These are phyloP conservation scores for Pyrgus malvae DNA, from an alignment of 2,888 invertebrate genomes.

Conservation along the genomic window DNA sequence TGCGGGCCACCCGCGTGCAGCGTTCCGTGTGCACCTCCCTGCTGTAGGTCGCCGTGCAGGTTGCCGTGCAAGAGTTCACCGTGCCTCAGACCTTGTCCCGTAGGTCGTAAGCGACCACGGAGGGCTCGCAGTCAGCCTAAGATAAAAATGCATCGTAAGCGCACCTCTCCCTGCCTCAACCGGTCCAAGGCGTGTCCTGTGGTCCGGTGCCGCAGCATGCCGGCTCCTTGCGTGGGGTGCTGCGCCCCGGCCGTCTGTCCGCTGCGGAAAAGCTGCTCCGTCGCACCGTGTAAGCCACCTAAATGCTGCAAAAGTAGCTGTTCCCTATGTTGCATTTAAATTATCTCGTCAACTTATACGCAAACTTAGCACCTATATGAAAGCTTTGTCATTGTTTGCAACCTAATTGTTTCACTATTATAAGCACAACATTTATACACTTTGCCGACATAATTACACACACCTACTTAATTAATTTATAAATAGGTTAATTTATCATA, in stretches of 20 bases:
- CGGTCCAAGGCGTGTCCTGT: conserved; percentile 54
- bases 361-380: too few relatives aligned
- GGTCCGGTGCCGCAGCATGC: conserved; percentile 58
- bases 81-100: conserved; percentile 58
- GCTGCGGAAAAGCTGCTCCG: conserved; percentile 47
- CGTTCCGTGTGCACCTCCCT: conserved; percentile 31
- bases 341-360: too few relatives aligned
- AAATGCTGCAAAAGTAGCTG: conserved; percentile 37
- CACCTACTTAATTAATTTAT: too few relatives aligned
- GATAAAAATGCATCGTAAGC: conserved; percentile 53
- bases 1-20: conserved; percentile 38
- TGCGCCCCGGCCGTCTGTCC: conserved; percentile 39
- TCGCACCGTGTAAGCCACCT: conserved; percentile 40
- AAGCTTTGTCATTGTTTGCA: too few relatives aligned
- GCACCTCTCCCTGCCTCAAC: conserved; percentile 64
- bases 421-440: too few relatives aligned
- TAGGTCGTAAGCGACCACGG: conserved; percentile 52
- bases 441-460: too few relatives aligned
- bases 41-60: conserved; percentile 38
- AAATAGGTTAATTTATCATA: too few relatives aligned
- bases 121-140: conserved; percentile 54
- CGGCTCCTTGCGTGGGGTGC: conserved; percentile 48
- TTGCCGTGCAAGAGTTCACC: conserved; percentile 55
- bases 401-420: too few relatives aligned
- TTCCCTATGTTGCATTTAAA: conserved; percentile 24